Evolutionary conservation across 2,888 invertebrate species (phyloP).

Genomic region (Gymnoscelis rufifasciata): DNA sequence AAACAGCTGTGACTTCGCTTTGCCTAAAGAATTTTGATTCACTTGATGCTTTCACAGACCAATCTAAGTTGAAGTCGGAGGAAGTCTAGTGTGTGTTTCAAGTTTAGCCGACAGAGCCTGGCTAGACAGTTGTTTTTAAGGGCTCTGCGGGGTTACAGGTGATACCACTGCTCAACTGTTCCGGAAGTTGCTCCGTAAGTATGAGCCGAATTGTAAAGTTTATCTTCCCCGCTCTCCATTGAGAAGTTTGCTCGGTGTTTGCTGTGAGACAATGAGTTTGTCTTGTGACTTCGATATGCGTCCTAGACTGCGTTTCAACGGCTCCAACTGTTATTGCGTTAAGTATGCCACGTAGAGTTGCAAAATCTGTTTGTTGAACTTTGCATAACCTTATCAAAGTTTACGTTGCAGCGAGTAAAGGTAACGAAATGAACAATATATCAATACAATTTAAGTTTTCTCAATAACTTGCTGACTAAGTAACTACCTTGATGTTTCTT

Average conservation of each 20-base stretch:
- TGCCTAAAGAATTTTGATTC: not conserved
- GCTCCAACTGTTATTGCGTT: constrained; percentile 14
- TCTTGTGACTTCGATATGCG: constrained; percentile 57
- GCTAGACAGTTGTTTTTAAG: constrained; percentile 50
- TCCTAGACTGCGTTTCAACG: constrained; percentile 35
- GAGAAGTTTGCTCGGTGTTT: constrained; percentile 56
- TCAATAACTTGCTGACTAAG: no score
- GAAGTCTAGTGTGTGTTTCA: constrained; percentile 41
- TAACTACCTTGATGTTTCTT: not conserved
- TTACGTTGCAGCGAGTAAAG: not conserved
- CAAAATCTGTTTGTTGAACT: constrained; percentile 1
- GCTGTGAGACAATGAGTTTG: constrained; percentile 58
- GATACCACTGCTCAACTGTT: constrained; percentile 53
- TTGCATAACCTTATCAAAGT: not conserved
- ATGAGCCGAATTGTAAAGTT: constrained; percentile 58
- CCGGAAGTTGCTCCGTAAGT: constrained; percentile 51
- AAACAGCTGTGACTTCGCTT: not conserved
- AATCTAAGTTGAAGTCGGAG: constrained; percentile 35
- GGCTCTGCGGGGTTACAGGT: constrained; percentile 51
- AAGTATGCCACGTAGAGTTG: not conserved
- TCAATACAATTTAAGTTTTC: not conserved
- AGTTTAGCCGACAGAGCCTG: constrained; percentile 41
- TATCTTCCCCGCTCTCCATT: constrained; percentile 52
- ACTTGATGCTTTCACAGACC: no score
- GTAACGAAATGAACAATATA: not conserved